Evolutionary conservation across 2,113 vertebrate species (phyloP), one percentile per base, ranked within the genome.

Genomic region (Circaetus cinerascens): DNA sequence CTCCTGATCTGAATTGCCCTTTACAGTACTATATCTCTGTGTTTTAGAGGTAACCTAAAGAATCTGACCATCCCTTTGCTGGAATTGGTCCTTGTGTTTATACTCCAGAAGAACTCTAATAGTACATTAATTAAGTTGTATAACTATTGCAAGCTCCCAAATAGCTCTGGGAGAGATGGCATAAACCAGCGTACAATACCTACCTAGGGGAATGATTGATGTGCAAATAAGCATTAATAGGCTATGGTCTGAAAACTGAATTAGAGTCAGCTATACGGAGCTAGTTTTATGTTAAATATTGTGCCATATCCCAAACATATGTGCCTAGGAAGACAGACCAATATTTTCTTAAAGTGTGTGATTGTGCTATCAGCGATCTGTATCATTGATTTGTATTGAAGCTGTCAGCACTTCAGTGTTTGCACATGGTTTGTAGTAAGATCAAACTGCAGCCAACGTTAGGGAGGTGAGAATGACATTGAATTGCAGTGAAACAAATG

Each of bases 331-430:
- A n/a, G 38, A 76, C 46, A 80, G 78, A 63, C 55, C 62, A 55
- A 0, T 45, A 29, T 53, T 71, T 92, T 73, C 71, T 50, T 83
- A 3, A 29, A 90, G 82, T 22, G 25, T 66, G 41, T 53, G 72
- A 36, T 46, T 66, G 67, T 59, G n/a, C 79, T 74, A 53, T 89
- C 64, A 27, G 80, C 0, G 1, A 26, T 84, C 46, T 86, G 60
- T 46, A 26, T 88, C 88, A 32, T 13, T 53, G 60, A 60, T 91
- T 81, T 78, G 66, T 81, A 29, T 56, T 26, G 13, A 88, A 84
- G 80, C 91, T 97, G 93, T 96, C 94, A 91, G 75, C 76, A n/a
- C 86, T 74, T 92, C 46, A 17, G 36, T 68, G 88, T 96, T 87
- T 89, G 80, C 91, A 87, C 90, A 6, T 89, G 93, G 51, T 78